phyloP scores from a whole-genome alignment of 2,888 invertebrate species.

The Phyllotreta cruciferae region DNA sequence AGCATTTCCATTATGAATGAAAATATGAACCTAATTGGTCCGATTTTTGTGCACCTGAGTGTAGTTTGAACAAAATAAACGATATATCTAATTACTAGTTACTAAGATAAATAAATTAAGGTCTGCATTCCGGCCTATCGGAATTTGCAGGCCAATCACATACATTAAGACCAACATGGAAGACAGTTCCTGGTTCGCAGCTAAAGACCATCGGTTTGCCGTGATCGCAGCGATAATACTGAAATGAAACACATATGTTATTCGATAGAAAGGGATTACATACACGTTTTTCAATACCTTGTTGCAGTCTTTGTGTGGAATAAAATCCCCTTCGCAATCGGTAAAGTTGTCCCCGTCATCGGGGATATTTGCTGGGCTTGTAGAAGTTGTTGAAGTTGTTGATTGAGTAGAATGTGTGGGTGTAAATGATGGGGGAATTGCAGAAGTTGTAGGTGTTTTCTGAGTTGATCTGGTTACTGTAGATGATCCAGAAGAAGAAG shows the following conservation, averaged over 20 bases:
- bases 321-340: constrained; percentile 65
- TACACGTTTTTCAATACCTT: constrained; percentile 59
- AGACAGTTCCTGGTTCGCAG: constrained; percentile 78
- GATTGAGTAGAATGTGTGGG: not conserved
- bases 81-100: too few species aligned
- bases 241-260: constrained; percentile 49
- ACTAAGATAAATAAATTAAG: not conserved
- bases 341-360: constrained; percentile 51
- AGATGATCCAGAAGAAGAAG: constrained; percentile 53
- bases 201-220: constrained; percentile 75
- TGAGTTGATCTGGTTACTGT: constrained; percentile 49
- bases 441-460: constrained; percentile 40
- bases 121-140: constrained; percentile 68
- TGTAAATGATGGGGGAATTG: constrained; percentile 37
- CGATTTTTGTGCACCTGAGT: too few species aligned
- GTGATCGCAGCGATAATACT: constrained; percentile 89
- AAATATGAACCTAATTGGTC: too few species aligned
- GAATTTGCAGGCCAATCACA: constrained; percentile 85
- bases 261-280: not conserved
- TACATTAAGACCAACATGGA: constrained; percentile 72
- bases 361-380: constrained; percentile 23
- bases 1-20: too few species aligned
- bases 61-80: too few species aligned
- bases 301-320: constrained; percentile 66
- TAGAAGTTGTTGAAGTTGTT: constrained; percentile 26